Conservation (phyloP, 92 coral and sea anemone species). For the Siderastrea siderea region DNA sequence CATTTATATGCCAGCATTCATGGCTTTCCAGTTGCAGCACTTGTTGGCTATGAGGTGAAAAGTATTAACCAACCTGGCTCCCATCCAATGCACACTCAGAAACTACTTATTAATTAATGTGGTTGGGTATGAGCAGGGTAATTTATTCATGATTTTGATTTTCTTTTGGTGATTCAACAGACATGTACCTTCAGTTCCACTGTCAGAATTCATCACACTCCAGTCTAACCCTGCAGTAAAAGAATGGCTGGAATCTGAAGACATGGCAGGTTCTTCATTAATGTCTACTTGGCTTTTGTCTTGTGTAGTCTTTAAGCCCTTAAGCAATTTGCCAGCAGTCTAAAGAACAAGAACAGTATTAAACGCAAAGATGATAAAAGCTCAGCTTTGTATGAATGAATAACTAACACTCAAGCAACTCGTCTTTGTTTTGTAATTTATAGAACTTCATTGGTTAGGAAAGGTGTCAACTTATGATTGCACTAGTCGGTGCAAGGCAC, state of each 20-base stretch:
- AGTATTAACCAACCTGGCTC: too few species aligned
- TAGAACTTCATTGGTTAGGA: too few species aligned
- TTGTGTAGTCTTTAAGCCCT: constrained; percentile 42
- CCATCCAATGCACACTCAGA: too few species aligned
- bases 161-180: not conserved
- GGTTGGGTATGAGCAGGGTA: too few species aligned
- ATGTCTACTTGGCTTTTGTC: constrained; percentile 66
- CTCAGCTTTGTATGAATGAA: not conserved
- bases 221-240: constrained; percentile 17
- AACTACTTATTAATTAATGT: not conserved
- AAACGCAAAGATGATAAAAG: not conserved
- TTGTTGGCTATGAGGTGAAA: too few species aligned
- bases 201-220: constrained; percentile 27
- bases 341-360: not conserved
- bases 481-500: too few species aligned
- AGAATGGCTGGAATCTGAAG: constrained; percentile 37
- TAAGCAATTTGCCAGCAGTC: constrained; percentile 26
- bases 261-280: constrained; percentile 44
- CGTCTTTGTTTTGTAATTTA: not conserved
- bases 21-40: too few species aligned
- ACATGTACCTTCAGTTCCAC: constrained; percentile 55
- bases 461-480: too few species aligned
- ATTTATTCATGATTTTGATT: not conserved
- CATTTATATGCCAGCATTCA: too few species aligned
- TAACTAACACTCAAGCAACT: not conserved